Conservation (phyloP, 53 echinoderm and acorn worm genomes). For the Henricia sp. region DNA sequence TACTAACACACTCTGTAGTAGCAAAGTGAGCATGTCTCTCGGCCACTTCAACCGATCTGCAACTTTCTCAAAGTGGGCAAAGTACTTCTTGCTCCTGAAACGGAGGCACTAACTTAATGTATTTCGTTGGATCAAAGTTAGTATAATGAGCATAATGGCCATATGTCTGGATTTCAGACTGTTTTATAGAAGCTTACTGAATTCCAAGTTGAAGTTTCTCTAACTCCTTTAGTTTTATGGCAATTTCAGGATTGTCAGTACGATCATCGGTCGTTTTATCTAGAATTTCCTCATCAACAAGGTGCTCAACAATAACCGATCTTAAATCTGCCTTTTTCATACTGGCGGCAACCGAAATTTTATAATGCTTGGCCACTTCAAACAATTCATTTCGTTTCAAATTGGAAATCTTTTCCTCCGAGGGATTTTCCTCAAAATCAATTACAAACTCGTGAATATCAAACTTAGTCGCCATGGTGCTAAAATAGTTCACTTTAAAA, state of each 20-base stretch:
- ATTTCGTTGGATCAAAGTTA: slow-evolving; percentile 39
- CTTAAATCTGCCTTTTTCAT: slow-evolving; percentile 23
- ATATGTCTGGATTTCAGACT: neutral
- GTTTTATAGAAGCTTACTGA: neutral
- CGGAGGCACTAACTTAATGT: slow-evolving; percentile 44
- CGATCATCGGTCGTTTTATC: neutral
- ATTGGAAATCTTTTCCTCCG: neutral
- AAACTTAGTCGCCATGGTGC: neutral
- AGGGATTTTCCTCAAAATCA: slow-evolving; percentile 10
- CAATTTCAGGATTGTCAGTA: neutral
- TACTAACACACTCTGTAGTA: too few species aligned
- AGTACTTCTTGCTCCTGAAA: slow-evolving; percentile 50
- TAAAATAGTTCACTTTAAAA: too few species aligned
- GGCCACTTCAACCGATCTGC: too few species aligned
- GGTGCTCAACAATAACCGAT: neutral
- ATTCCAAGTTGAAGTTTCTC: slow-evolving; percentile 8
- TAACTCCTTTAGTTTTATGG: slow-evolving; percentile 8
- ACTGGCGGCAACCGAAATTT: neutral
- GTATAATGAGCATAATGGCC: neutral
- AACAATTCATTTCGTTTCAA: neutral
- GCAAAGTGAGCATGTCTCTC: too few species aligned
- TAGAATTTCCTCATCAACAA: slow-evolving; percentile 1
- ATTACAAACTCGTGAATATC: neutral
- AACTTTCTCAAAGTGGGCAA: slow-evolving; percentile 39
- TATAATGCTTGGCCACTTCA: slow-evolving; percentile 1